Evolutionary conservation across 2,888 invertebrate species (phyloP), one percentile per base, ranked within the genome.

Genomic region (Cetonia aurata): DNA sequence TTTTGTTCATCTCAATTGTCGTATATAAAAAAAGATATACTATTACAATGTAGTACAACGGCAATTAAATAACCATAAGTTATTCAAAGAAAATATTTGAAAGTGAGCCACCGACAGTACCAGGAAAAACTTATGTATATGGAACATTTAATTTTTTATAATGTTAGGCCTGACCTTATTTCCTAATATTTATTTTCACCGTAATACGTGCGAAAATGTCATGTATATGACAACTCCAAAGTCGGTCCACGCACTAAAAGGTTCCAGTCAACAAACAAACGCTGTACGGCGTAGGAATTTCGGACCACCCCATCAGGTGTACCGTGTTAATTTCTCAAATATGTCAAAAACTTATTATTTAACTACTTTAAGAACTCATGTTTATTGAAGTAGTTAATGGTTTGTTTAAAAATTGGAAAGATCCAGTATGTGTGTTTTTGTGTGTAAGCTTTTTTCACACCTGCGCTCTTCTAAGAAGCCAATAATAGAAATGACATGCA

Each of bases 311-410:
- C 59, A 69, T 69, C 60, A 57, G 67, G 57, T 67, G 56, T 56
- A 57, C 57, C 60, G 69, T 69, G 71, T 65, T 71, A 71, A 71
- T 71, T 72, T 70, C 70, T 67, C 67, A 70, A 70, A 72, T 60
- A 74, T 75, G 74, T 75, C 73, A 69, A 73, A 72, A 72, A 72
- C 65, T 70, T 65, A 71, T 59, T 75, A 72, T 73, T 74, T 74
- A 74, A 71, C 71, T 71, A 71, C 73, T 68, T 70, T 71, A 71
- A 71, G 57, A 65, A 67, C 68, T 62, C 71, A 74, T 79, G 75
- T 80, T 80, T 80, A 79, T 77, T 74, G 73, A 78, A 78, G 77
- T 75, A 78, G 78, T 79, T 78, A 79, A 80, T 78, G 74, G 77
- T 77, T 79, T 80, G 79, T 78, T 79, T 79, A 78, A 75, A 78